phyloP scores from a whole-genome alignment of 2,113 vertebrate species.

The Rhipidura dahli region DNA sequence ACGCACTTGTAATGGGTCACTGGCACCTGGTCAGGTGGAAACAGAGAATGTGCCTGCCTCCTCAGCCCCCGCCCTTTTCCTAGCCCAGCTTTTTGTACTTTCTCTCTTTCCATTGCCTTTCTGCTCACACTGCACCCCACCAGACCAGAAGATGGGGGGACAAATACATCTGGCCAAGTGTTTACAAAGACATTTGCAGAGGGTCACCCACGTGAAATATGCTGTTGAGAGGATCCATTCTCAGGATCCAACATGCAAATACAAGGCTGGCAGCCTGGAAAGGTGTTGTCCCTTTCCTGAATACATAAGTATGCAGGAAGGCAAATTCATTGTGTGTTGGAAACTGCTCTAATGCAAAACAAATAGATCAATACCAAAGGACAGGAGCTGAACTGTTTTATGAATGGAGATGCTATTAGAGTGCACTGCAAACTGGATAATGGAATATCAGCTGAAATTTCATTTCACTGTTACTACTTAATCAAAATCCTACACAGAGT shows the following conservation, averaged over 20 bases:
- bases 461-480: not conserved
- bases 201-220: not conserved
- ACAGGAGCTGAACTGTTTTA: not conserved
- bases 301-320: not conserved
- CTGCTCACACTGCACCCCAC: not conserved
- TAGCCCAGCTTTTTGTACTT: not conserved
- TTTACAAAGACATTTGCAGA: not conserved
- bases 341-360: not conserved
- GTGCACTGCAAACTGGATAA: not conserved
- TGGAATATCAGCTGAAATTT: conserved; percentile 4
- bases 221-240: not conserved
- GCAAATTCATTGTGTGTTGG: not conserved
- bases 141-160: not conserved
- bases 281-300: not conserved
- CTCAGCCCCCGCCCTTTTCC: not conserved
- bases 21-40: conserved; percentile 32
- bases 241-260: not conserved
- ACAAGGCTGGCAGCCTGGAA: not conserved
- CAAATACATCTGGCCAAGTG: not conserved
- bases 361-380: not conserved
- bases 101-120: fast-evolving
- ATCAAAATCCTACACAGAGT: not conserved
- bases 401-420: conserved; percentile 15
- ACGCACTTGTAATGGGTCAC: conserved; percentile 28
- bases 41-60: not conserved